A percentile compares a stretch with the other conserved stretches of the same genome.
phyloP scores from a whole-genome alignment of 2,888 invertebrate genomes.

The Drosophila monieri region DNA sequence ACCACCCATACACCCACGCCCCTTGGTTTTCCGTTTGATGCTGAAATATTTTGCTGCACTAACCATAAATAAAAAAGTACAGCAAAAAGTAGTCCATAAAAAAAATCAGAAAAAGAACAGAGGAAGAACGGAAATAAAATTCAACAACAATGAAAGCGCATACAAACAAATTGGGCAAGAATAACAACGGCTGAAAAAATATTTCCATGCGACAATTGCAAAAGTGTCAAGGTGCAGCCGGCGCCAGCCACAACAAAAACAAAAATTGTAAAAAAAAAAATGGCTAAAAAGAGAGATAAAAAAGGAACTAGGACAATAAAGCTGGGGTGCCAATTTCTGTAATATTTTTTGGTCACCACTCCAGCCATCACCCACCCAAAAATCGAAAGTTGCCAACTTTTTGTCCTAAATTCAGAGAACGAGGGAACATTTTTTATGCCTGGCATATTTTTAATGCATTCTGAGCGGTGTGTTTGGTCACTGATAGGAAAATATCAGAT shows the following conservation, averaged over 20 bases:
- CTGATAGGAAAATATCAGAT: constrained; percentile 30
- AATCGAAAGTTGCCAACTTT: constrained; percentile 49
- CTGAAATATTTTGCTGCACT: constrained; percentile 42
- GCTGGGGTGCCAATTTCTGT: constrained; percentile 43
- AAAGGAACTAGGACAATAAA: constrained; percentile 48
- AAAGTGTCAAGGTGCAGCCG: constrained; percentile 53
- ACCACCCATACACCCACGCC: constrained; percentile 2
- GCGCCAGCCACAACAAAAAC: constrained; percentile 36
- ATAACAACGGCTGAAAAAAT: constrained; percentile 38
- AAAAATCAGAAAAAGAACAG: constrained; percentile 17
- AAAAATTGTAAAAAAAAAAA: constrained; percentile 14
- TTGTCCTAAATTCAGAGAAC: constrained; percentile 18
- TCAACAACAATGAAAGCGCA: constrained; percentile 30
- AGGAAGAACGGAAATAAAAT: constrained; percentile 18
- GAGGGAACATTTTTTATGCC: constrained; percentile 24
- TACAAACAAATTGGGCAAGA: constrained; percentile 49
- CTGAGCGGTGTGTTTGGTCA: constrained; percentile 14
- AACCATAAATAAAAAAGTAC: constrained; percentile 38
- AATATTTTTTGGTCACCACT: constrained; percentile 11
- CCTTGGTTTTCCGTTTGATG: constrained; percentile 28
- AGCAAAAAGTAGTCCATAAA: constrained; percentile 9
- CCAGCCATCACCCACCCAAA: constrained; percentile 14
- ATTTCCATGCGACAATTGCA: constrained; percentile 55
- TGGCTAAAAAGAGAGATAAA: constrained; percentile 9
- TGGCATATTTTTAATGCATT: constrained; percentile 41